Evolutionary conservation across 1,140 invertebrate species (phyloP), one percentile per base, ranked within the genome.

Genomic region (Chelonus insularis): DNA sequence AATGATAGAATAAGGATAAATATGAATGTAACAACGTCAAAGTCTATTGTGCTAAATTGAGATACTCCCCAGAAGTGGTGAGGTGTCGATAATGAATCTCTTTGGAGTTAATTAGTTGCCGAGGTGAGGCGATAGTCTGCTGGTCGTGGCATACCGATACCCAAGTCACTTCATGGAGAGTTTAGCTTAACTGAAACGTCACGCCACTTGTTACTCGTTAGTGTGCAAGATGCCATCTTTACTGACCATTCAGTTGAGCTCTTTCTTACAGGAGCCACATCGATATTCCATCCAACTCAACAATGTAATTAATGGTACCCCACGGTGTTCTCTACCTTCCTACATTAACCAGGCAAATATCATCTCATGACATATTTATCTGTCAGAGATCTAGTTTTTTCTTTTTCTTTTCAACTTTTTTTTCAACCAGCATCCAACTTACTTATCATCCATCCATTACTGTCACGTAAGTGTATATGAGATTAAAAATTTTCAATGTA

Each of bases 41-140:
- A 29, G 25, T 29, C 25, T 29, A 29, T 29, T 29, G 25, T 16
- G 45, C 51, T 65, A 70, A 77, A 78, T 77, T 69, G 72, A 78
- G 75, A 77, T 73, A 68, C 65, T 56, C 63, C 55, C 61, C 32
- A 65, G 62, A 23, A 66, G 62, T 64, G 59, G 56, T 52, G 60
- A 76, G 72, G 76, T 78, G 76, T 78, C 73, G 76, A 77, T 77
- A 76, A 78, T 78, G 71, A 76, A 78, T 77, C 75, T 75, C 52
- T 52, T 14, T n/a, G 57, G 61, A 72, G 75, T 77, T 78, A 78
- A 78, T 77, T 77, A 77, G 75, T 68, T 67, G 63, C 60, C 66
- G 66, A 71, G 70, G 69, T 70, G 67, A 74, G 66, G 64, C 69
- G 72, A 76, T 73, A 72, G 71, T 68, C 67, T 67, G 67, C 56